phyloP scores from a whole-genome alignment of 2,888 invertebrate genomes.

The Zygothrica quintamaculata region DNA sequence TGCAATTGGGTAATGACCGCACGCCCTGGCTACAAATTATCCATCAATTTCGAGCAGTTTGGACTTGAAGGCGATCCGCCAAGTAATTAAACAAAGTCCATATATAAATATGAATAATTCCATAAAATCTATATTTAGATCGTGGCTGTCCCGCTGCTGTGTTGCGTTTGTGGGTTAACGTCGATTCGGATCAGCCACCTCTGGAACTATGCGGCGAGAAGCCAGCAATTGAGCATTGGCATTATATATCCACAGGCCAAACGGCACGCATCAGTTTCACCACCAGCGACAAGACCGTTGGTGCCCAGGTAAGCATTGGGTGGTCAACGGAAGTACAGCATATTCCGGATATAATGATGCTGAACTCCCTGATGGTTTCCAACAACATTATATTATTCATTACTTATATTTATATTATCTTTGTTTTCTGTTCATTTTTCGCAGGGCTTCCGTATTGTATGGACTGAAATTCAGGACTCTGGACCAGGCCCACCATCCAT shows the following conservation, averaged over 20 bases:
- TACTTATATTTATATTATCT: neutral
- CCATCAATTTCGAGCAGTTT: conserved; percentile 96
- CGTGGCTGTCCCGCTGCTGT: conserved; percentile 97
- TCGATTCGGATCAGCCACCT: conserved; percentile 91
- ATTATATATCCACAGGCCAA: conserved; percentile 94
- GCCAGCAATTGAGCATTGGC: conserved; percentile 90
- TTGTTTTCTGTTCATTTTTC: neutral
- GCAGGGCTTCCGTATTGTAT: conserved; percentile 95
- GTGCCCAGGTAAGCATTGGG: conserved; percentile 87
- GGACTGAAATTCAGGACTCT: conserved; percentile 94
- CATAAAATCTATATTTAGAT: conserved; percentile 85
- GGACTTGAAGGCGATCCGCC: conserved; percentile 96
- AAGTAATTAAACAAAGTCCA: conserved; percentile 86
- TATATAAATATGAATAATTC: neutral
- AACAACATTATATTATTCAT: neutral
- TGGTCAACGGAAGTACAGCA: neutral
- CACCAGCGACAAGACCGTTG: conserved; percentile 97
- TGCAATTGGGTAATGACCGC: conserved; percentile 99
- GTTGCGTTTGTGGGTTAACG: conserved; percentile 92
- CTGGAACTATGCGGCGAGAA: conserved; percentile 96
- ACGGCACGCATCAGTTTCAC: conserved; percentile 96
- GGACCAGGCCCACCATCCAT: conserved; percentile 85
- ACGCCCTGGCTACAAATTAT: conserved; percentile 92
- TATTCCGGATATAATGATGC: neutral
- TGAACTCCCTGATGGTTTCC: neutral